Evolutionary conservation across 2,797 vertebrate species (phyloP), one percentile per base, ranked within the genome.

Genomic region (Crypturellus tataupa): DNA sequence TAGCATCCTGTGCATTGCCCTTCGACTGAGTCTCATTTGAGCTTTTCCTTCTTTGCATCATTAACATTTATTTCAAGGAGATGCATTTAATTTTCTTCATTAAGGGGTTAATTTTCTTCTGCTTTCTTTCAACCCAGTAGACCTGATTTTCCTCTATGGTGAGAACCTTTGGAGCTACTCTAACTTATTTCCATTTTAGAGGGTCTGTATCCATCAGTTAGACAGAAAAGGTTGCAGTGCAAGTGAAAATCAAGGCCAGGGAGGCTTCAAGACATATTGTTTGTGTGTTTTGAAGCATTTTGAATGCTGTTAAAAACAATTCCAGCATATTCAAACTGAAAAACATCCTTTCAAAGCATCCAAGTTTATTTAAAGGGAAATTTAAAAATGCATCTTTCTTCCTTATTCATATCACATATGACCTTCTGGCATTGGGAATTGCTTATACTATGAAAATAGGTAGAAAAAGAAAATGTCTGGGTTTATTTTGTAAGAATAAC

Each of bases 171-270:
- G 59, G 42, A 75, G 44, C 7, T 29, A 67, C 55, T 76, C 37
- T 85, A 59, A 64, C 49, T 83, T 86, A 76, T 62, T 89, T 93
- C 37, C n/a, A 72, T 92, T 87, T 82, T 83, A 91, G 93, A 87
- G 59, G 23, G 17, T 33, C 68, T 85, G 51, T 68, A 3, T 55
- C 23, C 44, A 31, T 59, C 65, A 59, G 9, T 64, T 15, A 42
- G 35, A 80, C 51, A 21, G 63, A 89, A 84, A 72, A 82, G 42
- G 39, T 63, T 47, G 60, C 12, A 89, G 21, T 47, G 9, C 55
- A 81, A 93, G 42, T 55, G 14, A 80, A 91, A 95, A 72, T 72
- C 72, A 90, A 71, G 46, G 18, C 23, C 33, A 75, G 40, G 75
- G 62, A 55, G 9, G 37, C 83, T 91, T 79, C 35, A 53, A 59